Percentiles rank a stretch among this genome's conserved stretches.
phyloP scores from a whole-genome alignment of 2,888 invertebrate genomes.

The Drosophila pegasa region DNA sequence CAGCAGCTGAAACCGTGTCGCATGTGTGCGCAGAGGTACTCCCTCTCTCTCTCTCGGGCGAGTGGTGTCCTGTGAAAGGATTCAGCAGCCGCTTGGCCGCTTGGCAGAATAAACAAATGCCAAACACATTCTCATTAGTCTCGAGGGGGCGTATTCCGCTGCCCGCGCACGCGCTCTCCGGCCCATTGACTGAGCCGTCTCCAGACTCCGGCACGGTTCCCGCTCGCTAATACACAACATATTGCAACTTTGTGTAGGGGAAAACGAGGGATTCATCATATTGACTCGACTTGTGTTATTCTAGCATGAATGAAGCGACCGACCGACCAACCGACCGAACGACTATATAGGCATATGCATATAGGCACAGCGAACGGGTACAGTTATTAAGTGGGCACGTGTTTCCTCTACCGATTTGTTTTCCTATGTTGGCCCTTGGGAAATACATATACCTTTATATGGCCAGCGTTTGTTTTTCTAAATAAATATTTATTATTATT shows the following conservation, averaged over 20 bases:
- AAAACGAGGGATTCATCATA: conserved; percentile 29
- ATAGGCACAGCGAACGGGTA: conserved; percentile 5
- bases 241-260: conserved; percentile 73
- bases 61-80: conserved; percentile 61
- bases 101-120: conserved; percentile 69
- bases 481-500: conserved; percentile 70
- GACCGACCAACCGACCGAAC: background rate
- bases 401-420: conserved; percentile 70
- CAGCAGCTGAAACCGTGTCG: conserved; percentile 67
- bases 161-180: conserved; percentile 56
- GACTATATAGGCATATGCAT: background rate
- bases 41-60: too few species aligned
- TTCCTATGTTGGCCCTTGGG: conserved; percentile 58
- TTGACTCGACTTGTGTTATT: conserved; percentile 58
- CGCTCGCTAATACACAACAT: conserved; percentile 74
- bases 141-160: conserved; percentile 76
- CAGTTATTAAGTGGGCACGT: conserved; percentile 74
- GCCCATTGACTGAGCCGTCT: conserved; percentile 30
- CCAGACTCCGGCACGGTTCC: conserved; percentile 1
- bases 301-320: conserved; percentile 49
- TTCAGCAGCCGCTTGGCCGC: conserved; percentile 39
- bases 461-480: conserved; percentile 61
- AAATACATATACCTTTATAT: conserved; percentile 23
- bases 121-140: conserved; percentile 74
- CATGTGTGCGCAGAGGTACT: conserved; percentile 11